These are phyloP conservation scores for Penelope pileata DNA, from an alignment of 2,113 vertebrate genomes.

Conservation along the genomic window DNA sequence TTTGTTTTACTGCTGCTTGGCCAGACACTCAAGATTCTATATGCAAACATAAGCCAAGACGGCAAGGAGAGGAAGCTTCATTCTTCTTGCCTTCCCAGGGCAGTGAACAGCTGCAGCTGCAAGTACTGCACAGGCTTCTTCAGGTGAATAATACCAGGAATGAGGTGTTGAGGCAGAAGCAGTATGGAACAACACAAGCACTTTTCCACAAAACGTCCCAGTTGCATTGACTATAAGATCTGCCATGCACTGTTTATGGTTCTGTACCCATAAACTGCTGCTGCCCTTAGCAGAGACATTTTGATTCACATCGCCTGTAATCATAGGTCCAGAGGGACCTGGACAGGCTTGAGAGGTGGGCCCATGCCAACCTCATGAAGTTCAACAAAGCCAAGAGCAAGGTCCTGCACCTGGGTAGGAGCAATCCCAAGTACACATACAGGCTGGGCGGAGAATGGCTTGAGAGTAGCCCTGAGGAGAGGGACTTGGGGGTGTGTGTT, in stretches of 20 bases:
- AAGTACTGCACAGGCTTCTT: not conserved
- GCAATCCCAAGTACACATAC: too few species aligned
- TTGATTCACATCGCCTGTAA: not conserved
- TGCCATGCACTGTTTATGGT: not conserved
- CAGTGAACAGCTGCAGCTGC: not conserved
- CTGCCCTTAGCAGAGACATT: not conserved
- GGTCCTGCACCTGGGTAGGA: too few species aligned
- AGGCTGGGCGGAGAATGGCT: too few species aligned
- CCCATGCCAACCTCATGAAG: too few species aligned
- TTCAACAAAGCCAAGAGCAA: too few species aligned
- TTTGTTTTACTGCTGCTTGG: not conserved
- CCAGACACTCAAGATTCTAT: accelerated
- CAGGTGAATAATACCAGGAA: accelerated
- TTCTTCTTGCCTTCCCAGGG: not conserved
- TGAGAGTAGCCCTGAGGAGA: too few species aligned
- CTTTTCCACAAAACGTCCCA: not conserved
- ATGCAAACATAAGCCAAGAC: not conserved
- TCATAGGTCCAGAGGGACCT: too few species aligned
- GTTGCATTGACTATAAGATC: accelerated
- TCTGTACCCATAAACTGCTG: not conserved
- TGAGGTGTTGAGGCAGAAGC: not conserved
- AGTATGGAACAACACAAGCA: accelerated
- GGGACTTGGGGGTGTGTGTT: too few species aligned
- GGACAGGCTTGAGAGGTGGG: too few species aligned
- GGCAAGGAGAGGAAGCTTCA: not conserved